Percentiles rank a stretch among this genome's conserved stretches.
Conservation (phyloP, 2,888 invertebrate species). For the Machimus atricapillus region DNA sequence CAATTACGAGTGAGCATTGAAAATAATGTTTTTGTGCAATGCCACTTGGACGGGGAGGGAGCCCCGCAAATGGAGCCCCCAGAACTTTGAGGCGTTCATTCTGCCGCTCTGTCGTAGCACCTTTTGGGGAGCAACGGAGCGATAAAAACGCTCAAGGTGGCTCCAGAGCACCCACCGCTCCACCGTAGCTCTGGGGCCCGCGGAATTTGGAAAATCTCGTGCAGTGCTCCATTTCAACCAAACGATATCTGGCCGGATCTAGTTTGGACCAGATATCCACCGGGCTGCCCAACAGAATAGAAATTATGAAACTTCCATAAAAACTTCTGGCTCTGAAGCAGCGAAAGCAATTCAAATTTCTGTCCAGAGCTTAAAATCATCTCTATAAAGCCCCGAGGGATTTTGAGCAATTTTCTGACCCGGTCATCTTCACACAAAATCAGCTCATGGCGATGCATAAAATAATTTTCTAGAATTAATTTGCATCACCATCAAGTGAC, state of each 20-base stretch:
- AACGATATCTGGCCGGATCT: not conserved
- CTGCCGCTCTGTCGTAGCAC: not conserved
- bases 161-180: not conserved
- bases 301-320: not conserved
- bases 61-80: not conserved
- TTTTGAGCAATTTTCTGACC: not conserved
- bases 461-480: not conserved
- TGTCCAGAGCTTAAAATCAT: not conserved
- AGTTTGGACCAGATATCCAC: not conserved
- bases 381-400: not conserved
- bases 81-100: not conserved
- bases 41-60: not conserved
- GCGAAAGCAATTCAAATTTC: not conserved
- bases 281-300: not conserved
- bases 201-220: not conserved
- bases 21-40: conserved; percentile 9
- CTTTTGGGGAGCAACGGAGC: not conserved
- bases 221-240: not conserved
- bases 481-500: not conserved
- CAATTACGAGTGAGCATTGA: conserved; percentile 12
- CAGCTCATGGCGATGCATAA: not conserved
- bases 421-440: not conserved
- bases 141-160: not conserved
- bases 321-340: not conserved
- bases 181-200: not conserved